Evolutionary conservation across 2,888 invertebrate genomes (phyloP).

Genomic region (Drosophila tanythrix): DNA sequence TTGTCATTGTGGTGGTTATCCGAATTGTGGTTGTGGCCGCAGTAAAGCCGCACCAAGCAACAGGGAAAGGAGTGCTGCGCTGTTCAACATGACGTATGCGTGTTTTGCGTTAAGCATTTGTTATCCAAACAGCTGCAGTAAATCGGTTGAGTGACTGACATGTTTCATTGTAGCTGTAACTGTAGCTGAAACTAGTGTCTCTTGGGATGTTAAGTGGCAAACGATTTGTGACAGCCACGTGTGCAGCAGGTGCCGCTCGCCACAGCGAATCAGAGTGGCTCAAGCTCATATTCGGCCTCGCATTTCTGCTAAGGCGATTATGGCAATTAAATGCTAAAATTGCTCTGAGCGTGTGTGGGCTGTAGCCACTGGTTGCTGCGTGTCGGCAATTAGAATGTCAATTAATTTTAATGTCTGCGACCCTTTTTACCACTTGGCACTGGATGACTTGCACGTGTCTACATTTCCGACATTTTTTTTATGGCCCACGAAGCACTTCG

Average conservation of each 20-base stretch:
- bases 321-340: slow-evolving; percentile 51
- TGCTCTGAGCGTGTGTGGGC: neutral
- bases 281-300: neutral
- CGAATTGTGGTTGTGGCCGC: slow-evolving; percentile 7
- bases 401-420: slow-evolving; percentile 68
- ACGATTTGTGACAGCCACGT: slow-evolving; percentile 51
- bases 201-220: slow-evolving; percentile 59
- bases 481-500: slow-evolving; percentile 7
- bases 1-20: slow-evolving; percentile 25
- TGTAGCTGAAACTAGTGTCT: slow-evolving; percentile 20
- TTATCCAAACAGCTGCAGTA: slow-evolving; percentile 56
- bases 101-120: slow-evolving; percentile 52
- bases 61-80: slow-evolving; percentile 24
- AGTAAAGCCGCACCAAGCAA: slow-evolving; percentile 6
- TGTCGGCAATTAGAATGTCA: slow-evolving; percentile 64
- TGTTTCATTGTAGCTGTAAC: slow-evolving; percentile 11
- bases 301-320: slow-evolving; percentile 55
- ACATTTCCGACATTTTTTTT: neutral
- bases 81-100: slow-evolving; percentile 66
- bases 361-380: slow-evolving; percentile 7
- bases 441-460: slow-evolving; percentile 44
- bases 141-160: slow-evolving; percentile 32
- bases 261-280: slow-evolving; percentile 2
- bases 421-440: slow-evolving; percentile 55
- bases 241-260: slow-evolving; percentile 38